Evolutionary conservation across 2,888 invertebrate genomes (phyloP).

Genomic region (Melanostoma scalare): DNA sequence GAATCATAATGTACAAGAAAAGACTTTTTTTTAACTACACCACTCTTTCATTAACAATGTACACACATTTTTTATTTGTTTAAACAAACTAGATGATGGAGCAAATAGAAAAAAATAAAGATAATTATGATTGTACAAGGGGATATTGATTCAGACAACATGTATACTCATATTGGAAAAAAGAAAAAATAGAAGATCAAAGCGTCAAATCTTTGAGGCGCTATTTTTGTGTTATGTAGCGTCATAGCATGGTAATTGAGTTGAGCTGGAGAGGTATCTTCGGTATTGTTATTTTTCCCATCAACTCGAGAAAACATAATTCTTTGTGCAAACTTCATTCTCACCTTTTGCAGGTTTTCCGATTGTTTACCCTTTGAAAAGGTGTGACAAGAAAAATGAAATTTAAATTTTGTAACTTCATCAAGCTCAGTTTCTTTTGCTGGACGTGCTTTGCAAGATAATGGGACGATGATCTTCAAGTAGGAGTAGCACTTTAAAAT

Average conservation of each 20-base stretch:
- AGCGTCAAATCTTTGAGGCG: constrained; percentile 39
- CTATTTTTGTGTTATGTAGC: constrained; percentile 40
- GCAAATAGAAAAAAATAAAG: background rate
- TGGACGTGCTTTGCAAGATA: no score
- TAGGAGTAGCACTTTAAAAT: no score
- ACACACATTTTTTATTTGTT: constrained; percentile 49
- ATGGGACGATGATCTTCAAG: no score
- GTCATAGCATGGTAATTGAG: constrained; percentile 48
- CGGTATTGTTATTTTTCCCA: constrained; percentile 31
- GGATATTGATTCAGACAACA: constrained; percentile 37
- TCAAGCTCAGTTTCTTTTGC: no score
- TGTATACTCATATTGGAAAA: constrained; percentile 22
- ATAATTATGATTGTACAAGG: background rate
- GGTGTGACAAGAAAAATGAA: no score
- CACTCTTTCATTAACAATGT: constrained; percentile 65
- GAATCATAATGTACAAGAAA: constrained; percentile 20
- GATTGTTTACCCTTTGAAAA: constrained; percentile 1
- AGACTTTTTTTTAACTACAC: constrained; percentile 43
- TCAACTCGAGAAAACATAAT: constrained; percentile 58
- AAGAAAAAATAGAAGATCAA: constrained; percentile 49
- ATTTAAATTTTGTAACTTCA: no score
- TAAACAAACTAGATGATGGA: constrained; percentile 55
- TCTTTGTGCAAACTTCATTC: constrained; percentile 61
- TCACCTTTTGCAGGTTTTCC: constrained; percentile 4
- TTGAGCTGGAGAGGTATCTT: constrained; percentile 19